phyloP scores from a whole-genome alignment of 2,888 invertebrate species.

The Alviniconcha strummeri region DNA sequence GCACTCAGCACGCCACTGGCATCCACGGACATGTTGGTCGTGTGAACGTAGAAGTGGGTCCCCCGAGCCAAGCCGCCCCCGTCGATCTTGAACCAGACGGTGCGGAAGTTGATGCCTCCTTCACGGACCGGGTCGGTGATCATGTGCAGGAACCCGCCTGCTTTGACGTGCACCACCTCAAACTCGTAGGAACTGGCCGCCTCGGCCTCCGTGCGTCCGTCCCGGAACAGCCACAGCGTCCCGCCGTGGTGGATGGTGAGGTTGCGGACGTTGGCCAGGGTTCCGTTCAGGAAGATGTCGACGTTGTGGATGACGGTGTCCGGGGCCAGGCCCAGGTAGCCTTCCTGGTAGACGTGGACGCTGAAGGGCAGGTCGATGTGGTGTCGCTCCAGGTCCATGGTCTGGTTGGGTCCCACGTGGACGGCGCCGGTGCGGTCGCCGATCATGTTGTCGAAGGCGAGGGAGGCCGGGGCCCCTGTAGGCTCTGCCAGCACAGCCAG shows the following conservation, averaged over 20 bases:
- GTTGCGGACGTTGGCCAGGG: constrained; percentile 51
- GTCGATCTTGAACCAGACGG: constrained; percentile 54
- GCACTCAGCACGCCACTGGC: constrained; percentile 54
- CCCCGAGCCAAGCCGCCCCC: constrained; percentile 59
- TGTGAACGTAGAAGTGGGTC: constrained; percentile 53
- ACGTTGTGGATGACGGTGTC: constrained; percentile 58
- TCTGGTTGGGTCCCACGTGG: constrained; percentile 55
- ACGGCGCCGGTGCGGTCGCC: constrained; percentile 61
- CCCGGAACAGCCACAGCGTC: constrained; percentile 52
- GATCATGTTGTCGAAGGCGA: constrained; percentile 60
- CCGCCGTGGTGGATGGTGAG: constrained; percentile 60
- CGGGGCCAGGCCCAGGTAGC: constrained; percentile 57
- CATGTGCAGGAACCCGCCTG: constrained; percentile 58
- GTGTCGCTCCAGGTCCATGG: constrained; percentile 52
- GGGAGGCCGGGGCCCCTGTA: constrained; percentile 41
- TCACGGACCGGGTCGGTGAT: constrained; percentile 56
- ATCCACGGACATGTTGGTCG: constrained; percentile 58
- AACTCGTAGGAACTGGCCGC: constrained; percentile 50
- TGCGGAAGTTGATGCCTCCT: constrained; percentile 50
- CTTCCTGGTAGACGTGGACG: constrained; percentile 58
- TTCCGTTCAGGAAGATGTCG: constrained; percentile 57
- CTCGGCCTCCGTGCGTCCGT: constrained; percentile 49
- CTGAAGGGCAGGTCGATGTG: constrained; percentile 61
- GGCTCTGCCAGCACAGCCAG: constrained; percentile 57
- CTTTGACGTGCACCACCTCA: constrained; percentile 58